phyloP scores from a whole-genome alignment of 1,140 invertebrate species.

The Dinoponera quadriceps region DNA sequence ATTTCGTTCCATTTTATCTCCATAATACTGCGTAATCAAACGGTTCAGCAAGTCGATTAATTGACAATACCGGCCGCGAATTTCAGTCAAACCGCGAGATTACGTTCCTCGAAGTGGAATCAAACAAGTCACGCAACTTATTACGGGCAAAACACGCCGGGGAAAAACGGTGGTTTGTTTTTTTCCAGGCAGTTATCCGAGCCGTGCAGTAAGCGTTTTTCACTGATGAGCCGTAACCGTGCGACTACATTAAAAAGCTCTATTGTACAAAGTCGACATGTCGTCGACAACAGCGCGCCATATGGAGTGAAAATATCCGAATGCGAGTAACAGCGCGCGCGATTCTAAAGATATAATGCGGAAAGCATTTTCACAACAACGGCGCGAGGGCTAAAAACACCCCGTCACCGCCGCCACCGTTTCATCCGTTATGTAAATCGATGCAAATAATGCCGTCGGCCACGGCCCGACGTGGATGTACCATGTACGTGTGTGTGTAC shows the following conservation, averaged over 20 bases:
- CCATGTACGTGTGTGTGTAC: conserved; percentile 15
- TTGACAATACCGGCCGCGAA: conserved; percentile 6
- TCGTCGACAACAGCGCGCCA: conserved; percentile 71
- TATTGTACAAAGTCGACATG: conserved; percentile 21
- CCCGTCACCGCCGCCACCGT: conserved; percentile 69
- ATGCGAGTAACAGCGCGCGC: conserved; percentile 77
- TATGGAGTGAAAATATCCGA: conserved; percentile 81
- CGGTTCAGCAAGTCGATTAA: conserved; percentile 18
- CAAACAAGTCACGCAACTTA: too few relatives aligned
- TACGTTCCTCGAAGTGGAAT: too few relatives aligned
- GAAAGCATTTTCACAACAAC: conserved; percentile 81
- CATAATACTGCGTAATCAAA: neutral
- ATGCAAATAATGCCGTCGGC: conserved; percentile 80
- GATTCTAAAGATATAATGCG: conserved; percentile 79
- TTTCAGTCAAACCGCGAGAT: conserved; percentile 3
- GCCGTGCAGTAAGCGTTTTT: conserved; percentile 2
- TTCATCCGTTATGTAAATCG: conserved; percentile 85
- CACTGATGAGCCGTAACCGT: conserved; percentile 9
- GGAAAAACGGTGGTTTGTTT: too few relatives aligned
- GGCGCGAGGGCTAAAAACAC: conserved; percentile 31
- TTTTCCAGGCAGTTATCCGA: too few relatives aligned
- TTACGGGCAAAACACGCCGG: too few relatives aligned
- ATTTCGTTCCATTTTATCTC: conserved; percentile 6
- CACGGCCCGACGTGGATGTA: conserved; percentile 47
- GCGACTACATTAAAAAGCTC: neutral